phyloP scores from a whole-genome alignment of 1,140 invertebrate genomes.

The Thereuonema tuberculata region DNA sequence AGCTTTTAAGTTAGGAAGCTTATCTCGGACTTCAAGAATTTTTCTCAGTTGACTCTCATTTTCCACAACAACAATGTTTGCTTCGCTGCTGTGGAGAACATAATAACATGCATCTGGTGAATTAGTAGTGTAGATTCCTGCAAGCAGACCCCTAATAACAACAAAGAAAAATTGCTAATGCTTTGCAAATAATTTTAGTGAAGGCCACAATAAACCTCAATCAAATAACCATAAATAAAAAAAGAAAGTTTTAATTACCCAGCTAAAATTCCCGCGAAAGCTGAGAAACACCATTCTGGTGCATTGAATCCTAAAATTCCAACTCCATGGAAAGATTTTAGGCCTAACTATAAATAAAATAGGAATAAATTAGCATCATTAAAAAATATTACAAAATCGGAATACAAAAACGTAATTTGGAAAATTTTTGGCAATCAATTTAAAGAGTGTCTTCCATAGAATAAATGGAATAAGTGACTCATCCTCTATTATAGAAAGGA shows the following conservation, averaged over 20 bases:
- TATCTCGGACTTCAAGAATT: slow-evolving; percentile 52
- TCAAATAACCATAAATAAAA: neutral
- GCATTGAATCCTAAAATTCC: slow-evolving; percentile 83
- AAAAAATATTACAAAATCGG: too few species aligned
- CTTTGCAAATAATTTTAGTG: neutral
- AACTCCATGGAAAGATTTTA: slow-evolving; percentile 64
- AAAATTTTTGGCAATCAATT: too few species aligned
- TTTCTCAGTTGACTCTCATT: slow-evolving; percentile 77
- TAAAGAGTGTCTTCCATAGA: too few species aligned
- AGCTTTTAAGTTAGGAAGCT: slow-evolving; percentile 61
- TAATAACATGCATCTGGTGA: slow-evolving; percentile 66
- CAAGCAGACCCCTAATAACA: slow-evolving; percentile 56
- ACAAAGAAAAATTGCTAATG: neutral
- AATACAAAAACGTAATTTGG: too few species aligned
- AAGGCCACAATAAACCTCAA: neutral
- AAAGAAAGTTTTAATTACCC: too few species aligned
- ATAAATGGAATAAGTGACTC: too few species aligned
- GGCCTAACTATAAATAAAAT: slow-evolving; percentile 45
- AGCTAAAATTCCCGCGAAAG: slow-evolving; percentile 74
- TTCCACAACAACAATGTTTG: slow-evolving; percentile 78
- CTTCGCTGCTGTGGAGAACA: slow-evolving; percentile 52
- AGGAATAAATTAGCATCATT: too few species aligned
- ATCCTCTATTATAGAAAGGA: too few species aligned
- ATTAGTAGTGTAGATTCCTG: slow-evolving; percentile 87
- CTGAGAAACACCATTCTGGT: slow-evolving; percentile 77